Conservation (phyloP, 1,140 invertebrate species). For the Zaprionus davidi region DNA sequence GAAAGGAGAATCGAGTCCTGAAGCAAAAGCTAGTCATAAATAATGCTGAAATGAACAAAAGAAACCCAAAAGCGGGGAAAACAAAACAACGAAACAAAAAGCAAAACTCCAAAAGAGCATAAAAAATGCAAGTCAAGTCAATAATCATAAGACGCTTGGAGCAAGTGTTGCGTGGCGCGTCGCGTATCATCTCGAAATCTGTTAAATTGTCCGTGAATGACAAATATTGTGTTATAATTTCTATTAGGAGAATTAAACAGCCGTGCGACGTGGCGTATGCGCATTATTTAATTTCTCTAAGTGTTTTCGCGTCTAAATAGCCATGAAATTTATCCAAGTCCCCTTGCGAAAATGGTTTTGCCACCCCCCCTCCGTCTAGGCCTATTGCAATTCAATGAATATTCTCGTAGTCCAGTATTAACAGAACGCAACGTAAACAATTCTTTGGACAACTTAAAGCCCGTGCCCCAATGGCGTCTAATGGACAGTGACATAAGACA, state of each 20-base stretch:
- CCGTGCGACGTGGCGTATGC: constrained; percentile 67
- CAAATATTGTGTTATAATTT: constrained; percentile 82
- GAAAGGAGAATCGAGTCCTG: constrained; percentile 12
- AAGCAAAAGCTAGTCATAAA: constrained; percentile 69
- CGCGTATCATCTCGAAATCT: constrained; percentile 55
- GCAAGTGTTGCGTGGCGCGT: neutral
- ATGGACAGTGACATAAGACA: constrained; percentile 78
- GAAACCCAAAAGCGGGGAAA: constrained; percentile 10
- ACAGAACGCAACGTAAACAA: constrained; percentile 38
- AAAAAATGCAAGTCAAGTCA: constrained; percentile 65
- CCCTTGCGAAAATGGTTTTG: constrained; percentile 13
- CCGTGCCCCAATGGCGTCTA: constrained; percentile 52
- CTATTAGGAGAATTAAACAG: constrained; percentile 78
- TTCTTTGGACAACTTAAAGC: constrained; percentile 55
- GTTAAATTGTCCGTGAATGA: constrained; percentile 82
- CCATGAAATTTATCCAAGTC: constrained; percentile 56
- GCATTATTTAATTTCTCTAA: constrained; percentile 78
- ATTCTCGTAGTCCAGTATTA: constrained; percentile 32
- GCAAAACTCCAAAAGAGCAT: constrained; percentile 28
- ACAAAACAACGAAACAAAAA: constrained; percentile 19
- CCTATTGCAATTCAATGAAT: constrained; percentile 40
- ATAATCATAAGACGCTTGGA: constrained; percentile 72
- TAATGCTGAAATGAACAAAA: constrained; percentile 52
- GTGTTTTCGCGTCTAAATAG: constrained; percentile 61
- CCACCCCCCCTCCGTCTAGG: constrained; percentile 3